Conservation (phyloP, 92 coral and sea anemone genomes). For the Bergia puertoricense region DNA sequence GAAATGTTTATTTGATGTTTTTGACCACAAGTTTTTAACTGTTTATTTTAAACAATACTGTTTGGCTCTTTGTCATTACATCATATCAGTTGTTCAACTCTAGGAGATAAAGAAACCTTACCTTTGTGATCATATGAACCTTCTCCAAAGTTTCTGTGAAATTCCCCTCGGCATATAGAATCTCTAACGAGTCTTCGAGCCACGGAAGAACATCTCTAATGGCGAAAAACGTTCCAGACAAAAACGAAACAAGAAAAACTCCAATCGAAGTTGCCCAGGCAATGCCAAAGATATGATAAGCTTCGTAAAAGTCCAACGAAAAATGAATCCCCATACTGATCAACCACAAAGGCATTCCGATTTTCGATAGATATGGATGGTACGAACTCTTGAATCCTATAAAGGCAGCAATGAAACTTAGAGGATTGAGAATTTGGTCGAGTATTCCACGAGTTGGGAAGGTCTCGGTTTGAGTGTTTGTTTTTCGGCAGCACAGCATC, state of each 20-base stretch:
- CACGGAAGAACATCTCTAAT: conserved; percentile 84
- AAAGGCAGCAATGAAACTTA: conserved; percentile 78
- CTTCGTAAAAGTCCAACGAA: conserved; percentile 94
- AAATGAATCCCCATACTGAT: conserved; percentile 74
- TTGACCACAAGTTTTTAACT: neutral
- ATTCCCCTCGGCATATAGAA: conserved; percentile 82
- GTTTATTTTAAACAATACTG: neutral
- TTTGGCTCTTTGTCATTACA: neutral
- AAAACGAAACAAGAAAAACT: conserved; percentile 77
- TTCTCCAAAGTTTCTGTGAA: conserved; percentile 84
- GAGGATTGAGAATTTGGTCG: conserved; percentile 61
- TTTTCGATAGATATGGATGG: conserved; percentile 56
- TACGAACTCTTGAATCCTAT: conserved; percentile 83
- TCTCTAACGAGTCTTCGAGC: conserved; percentile 84
- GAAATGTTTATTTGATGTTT: neutral
- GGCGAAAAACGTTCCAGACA: conserved; percentile 72
- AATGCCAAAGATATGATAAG: conserved; percentile 81
- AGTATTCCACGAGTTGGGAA: conserved; percentile 62
- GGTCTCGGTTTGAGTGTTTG: neutral
- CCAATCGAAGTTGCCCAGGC: conserved; percentile 99
- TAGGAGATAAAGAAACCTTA: conserved; percentile 35
- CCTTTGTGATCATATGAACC: conserved; percentile 68
- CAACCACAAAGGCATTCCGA: conserved; percentile 82
- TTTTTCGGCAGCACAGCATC: conserved; percentile 37
- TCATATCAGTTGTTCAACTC: neutral